Evolutionary conservation across 2,888 invertebrate genomes (phyloP).

Genomic region (Yponomeuta plumbellus): DNA sequence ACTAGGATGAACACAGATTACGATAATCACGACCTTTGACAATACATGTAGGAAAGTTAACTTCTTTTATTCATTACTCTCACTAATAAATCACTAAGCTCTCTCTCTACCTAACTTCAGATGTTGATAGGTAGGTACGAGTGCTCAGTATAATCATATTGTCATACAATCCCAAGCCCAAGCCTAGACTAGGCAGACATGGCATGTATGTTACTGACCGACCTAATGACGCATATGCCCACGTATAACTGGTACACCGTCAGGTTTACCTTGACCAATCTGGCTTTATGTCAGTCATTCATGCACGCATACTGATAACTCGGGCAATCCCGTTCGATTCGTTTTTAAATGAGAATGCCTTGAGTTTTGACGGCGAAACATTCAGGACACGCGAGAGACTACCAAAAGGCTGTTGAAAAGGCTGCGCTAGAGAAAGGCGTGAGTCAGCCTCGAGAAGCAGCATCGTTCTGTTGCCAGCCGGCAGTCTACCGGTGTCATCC

Average conservation of each 20-base stretch:
- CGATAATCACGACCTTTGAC: too few species aligned
- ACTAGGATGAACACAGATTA: too few species aligned
- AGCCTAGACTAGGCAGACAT: background rate
- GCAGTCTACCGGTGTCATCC: slow-evolving; percentile 2
- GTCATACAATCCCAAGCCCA: too few species aligned
- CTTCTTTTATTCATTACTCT: too few species aligned
- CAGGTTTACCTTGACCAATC: slow-evolving; percentile 65
- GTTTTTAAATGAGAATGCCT: background rate
- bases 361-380: background rate
- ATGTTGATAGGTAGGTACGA: too few species aligned
- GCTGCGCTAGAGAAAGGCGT: slow-evolving; percentile 13
- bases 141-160: too few species aligned
- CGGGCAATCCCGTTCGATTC: background rate
- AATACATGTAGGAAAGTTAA: too few species aligned
- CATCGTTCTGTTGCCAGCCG: background rate
- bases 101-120: too few species aligned
- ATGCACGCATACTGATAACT: slow-evolving; percentile 29
- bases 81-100: too few species aligned
- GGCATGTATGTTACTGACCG: background rate
- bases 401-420: background rate
- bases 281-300: slow-evolving; percentile 52
- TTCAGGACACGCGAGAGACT: background rate
- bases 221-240: slow-evolving; percentile 2
- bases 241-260: slow-evolving; percentile 36
- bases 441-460: slow-evolving; percentile 8